Percentiles rank a stretch among this genome's conserved stretches.
Conservation (phyloP, 2,113 vertebrate species). For the Thermophis baileyi region DNA sequence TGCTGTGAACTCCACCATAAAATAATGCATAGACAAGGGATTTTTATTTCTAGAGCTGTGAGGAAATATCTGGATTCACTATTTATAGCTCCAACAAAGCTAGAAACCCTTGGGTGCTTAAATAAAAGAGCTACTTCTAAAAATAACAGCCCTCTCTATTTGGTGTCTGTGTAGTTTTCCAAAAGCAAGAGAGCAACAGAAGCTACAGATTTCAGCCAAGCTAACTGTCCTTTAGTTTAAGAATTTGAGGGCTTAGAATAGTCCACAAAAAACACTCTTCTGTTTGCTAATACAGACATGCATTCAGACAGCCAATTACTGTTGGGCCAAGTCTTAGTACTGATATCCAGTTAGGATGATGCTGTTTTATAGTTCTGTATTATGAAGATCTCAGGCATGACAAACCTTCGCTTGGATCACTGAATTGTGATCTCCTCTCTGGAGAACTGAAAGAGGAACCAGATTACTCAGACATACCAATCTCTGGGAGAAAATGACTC, state of each 20-base stretch:
- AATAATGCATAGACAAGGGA: background rate
- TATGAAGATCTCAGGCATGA: background rate
- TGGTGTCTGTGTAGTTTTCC: background rate
- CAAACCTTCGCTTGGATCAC: background rate
- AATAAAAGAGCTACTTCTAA: conserved; percentile 6
- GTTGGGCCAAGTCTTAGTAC: background rate
- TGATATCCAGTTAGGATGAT: background rate
- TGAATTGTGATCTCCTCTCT: background rate
- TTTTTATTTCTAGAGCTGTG: background rate
- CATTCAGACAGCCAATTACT: background rate
- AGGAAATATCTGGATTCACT: background rate
- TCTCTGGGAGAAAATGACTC: background rate
- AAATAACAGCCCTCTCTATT: background rate
- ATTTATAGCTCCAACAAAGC: conserved; percentile 15
- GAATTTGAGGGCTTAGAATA: background rate
- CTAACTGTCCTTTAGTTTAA: background rate
- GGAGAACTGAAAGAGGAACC: background rate
- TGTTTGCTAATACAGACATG: background rate
- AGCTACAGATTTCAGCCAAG: background rate
- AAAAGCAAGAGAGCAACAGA: background rate
- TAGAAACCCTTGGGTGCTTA: conserved; percentile 1
- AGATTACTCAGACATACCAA: background rate
- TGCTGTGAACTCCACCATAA: background rate
- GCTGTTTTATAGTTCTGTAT: background rate
- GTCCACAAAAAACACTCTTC: background rate